Base-by-base conservation (phyloP, 2,888 invertebrate genomes). In the Julus scandinavius region DNA sequence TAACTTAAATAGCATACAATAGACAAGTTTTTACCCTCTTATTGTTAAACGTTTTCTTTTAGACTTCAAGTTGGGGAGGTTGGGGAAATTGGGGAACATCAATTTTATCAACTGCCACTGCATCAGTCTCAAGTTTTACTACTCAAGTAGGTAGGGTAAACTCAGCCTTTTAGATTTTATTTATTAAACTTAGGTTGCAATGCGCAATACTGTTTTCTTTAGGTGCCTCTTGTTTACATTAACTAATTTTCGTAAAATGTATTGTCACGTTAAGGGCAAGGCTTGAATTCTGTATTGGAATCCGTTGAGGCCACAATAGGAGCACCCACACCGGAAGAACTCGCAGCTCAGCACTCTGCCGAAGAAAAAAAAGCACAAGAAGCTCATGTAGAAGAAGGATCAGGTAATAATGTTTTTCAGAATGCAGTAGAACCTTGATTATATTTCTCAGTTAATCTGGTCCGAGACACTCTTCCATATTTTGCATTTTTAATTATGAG, bases 31-130 rank as follows among this genome's bases (percentile, higher is more conserved):
- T 50, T 87, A 50, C 49, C 13, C 49, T 49, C 49, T 49, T 13
- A 49, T 49, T 49, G 7, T 7, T 49, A 49, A 49, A 54, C 54
- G 11, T 54, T 80, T 87, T 80, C 49, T 9, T 88, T 85, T 87
- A 90, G 90, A 29, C 88, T 45, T 87, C 88, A 15, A 88, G 89
- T 58, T 90, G 94, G 63, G 93, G 93, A 45, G 7, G 7, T 6
- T 96, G 96, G 96, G 95, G 95, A 0, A 94, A 94, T 92, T 97
- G 97, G 95, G 96, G 96, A 0, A 95, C 95, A 89, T 95, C 96
- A 0, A 92, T 97, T 13, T 92, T 97, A 49, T 95, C 94, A 89
- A 95, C 96, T 9, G 97, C 97, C 0, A 95, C 95, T 7, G 95
- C 95, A 89, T 95, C 96, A 7, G 95, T 97, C 15, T 94, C 95